Conservation (phyloP, 2,888 invertebrate genomes). For the Oxycera nigricornis region DNA sequence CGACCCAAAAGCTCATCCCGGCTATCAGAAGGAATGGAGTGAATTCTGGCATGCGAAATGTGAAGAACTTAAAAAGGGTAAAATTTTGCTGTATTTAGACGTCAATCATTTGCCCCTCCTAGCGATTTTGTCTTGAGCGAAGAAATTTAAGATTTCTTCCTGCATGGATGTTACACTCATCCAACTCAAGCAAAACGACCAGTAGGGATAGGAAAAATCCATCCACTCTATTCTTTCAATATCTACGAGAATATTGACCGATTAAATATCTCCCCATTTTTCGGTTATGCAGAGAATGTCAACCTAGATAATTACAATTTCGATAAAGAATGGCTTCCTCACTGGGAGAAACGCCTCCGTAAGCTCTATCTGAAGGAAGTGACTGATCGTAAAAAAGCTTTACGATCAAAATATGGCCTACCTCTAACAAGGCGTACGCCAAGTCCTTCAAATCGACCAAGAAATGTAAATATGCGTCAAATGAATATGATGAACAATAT, state of each 20-base stretch:
- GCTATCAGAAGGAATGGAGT: slow-evolving; percentile 40
- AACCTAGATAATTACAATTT: slow-evolving; percentile 42
- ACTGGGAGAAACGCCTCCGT: slow-evolving; percentile 40
- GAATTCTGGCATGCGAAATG: slow-evolving; percentile 33
- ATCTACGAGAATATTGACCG: no score
- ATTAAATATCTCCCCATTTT: no score
- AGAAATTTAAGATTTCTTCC: no score
- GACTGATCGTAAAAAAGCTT: slow-evolving; percentile 39
- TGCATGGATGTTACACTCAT: no score
- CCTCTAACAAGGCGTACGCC: slow-evolving; percentile 42
- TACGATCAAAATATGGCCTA: slow-evolving; percentile 42
- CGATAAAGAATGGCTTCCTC: slow-evolving; percentile 43
- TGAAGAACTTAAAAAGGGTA: slow-evolving; percentile 40
- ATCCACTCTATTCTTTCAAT: no score
- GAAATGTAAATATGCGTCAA: neutral
- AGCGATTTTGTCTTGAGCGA: no score
- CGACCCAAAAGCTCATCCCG: slow-evolving; percentile 39
- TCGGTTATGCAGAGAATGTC: slow-evolving; percentile 40
- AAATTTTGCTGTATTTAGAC: neutral
- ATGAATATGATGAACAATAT: neutral
- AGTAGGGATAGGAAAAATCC: no score
- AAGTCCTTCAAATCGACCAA: neutral
- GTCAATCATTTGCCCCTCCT: no score
- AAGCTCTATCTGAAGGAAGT: slow-evolving; percentile 42
- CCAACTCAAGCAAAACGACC: no score